Conservation (phyloP, 2,113 vertebrate species). For the Pogonocichla stellata region DNA sequence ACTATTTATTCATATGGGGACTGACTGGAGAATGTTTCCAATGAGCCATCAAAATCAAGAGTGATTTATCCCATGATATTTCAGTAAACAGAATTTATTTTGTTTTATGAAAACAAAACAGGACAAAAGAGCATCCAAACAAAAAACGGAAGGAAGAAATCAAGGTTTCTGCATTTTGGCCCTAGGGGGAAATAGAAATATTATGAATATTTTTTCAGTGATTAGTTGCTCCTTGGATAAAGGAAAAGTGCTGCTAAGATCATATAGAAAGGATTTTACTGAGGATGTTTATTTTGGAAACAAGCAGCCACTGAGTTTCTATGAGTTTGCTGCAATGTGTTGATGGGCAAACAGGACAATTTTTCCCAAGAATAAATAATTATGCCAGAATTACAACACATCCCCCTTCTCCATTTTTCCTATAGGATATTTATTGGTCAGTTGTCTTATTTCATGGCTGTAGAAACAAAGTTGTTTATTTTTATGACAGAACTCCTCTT, state of each 20-base stretch:
- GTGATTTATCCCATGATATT: not conserved
- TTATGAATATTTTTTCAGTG: not conserved
- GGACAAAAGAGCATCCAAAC: not conserved
- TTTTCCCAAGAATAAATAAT: not conserved
- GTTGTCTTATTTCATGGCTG: not conserved
- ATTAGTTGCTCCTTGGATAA: not conserved
- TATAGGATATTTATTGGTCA: not conserved
- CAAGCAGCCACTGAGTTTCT: not conserved
- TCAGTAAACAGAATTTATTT: not conserved
- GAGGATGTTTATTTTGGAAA: not conserved
- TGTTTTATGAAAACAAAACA: not conserved
- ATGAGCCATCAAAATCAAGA: not conserved
- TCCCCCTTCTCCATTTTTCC: not conserved
- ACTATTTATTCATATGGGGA: not conserved
- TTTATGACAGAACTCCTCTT: not conserved
- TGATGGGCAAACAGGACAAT: not conserved
- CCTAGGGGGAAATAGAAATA: not conserved
- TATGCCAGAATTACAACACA: not conserved
- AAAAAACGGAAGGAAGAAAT: not conserved
- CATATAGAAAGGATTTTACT: not conserved
- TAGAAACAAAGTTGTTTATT: not conserved
- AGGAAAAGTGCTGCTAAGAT: not conserved
- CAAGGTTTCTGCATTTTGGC: not conserved
- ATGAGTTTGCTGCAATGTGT: not conserved
- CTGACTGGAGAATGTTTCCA: not conserved